Conservation (phyloP, 1,140 invertebrate species). For the Ctenoplectra terminalis region DNA sequence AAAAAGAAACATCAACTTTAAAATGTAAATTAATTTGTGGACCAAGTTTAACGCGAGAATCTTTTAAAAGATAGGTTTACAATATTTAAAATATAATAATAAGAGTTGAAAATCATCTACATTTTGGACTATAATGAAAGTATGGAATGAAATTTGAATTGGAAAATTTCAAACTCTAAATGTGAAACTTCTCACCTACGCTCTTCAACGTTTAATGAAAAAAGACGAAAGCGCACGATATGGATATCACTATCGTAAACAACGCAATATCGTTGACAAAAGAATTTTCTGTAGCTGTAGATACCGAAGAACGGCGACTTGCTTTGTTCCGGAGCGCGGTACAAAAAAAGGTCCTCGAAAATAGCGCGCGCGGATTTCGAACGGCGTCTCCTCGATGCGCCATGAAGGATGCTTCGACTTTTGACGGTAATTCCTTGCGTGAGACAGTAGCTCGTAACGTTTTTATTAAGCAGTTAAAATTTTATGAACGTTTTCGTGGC, state of each 20-base stretch:
- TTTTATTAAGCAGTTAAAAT: slow-evolving; percentile 75
- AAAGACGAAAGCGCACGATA: too few species aligned
- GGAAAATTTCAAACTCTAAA: background rate
- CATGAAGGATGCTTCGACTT: slow-evolving; percentile 20
- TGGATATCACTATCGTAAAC: rapidly evolving
- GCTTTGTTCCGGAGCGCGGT: slow-evolving; percentile 3
- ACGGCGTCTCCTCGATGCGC: slow-evolving; percentile 30
- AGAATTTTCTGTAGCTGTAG: too few species aligned
- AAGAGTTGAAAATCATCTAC: too few species aligned
- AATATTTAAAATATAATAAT: too few species aligned
- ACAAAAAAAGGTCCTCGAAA: slow-evolving; percentile 15
- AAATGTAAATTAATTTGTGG: too few species aligned
- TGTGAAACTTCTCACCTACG: too few species aligned
- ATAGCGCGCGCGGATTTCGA: slow-evolving; percentile 41
- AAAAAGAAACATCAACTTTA: too few species aligned
- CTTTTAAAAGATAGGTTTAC: too few species aligned
- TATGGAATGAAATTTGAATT: too few species aligned
- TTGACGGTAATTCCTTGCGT: slow-evolving; percentile 49
- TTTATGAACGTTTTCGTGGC: slow-evolving; percentile 67
- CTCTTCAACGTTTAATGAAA: background rate
- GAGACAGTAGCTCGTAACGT: slow-evolving; percentile 68
- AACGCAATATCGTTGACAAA: background rate
- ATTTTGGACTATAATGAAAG: too few species aligned
- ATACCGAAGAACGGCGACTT: too few species aligned
- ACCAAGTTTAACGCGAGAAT: too few species aligned